Base-by-base conservation (phyloP, 1,140 invertebrate species). In the Thalassaphorura encarpata region DNA sequence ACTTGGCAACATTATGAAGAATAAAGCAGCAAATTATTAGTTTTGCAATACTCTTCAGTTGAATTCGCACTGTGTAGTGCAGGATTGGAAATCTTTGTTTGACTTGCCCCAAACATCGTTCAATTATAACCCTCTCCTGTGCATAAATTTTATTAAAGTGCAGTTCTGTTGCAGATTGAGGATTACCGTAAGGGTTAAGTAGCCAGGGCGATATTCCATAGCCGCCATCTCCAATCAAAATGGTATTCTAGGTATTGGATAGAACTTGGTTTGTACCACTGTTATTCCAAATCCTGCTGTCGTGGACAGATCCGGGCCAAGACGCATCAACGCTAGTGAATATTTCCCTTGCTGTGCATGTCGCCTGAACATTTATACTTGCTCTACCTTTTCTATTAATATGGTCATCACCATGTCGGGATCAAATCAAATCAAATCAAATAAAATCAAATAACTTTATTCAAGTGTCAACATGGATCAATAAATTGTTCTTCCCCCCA, bases 271-370 rank as follows among this genome's bases (percentile, higher is more conserved):
- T 8, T 18, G 8, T 11, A 43, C 8, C 11, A 11, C 8, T 11
- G 18, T 43, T 43, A 6, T 43, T 43, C 52, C 40, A 46, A 28
- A 54, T 54, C 39, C 52, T 11, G n/a, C 8, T 47, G 27, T 54
- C 52, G 31, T 54, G 41, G 11, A 54, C 40, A n/a, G 40, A 46
- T 18, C 52, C 52, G 15, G 52, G 52, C 40, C 52, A 46, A 8
- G 13, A 21, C 5, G 26, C 40, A 47, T 45, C 31, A 2, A 54
- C 42, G 29, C 52, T 54, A 16, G 42, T 54, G 13, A 54, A 54
- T 33, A 13, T 2, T 31, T 54, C 52, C 6, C 3, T 46, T 13
- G 41, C 41, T 29, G 23, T 31, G 26, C 52, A 46, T 13, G 42
- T 54, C 15, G 26, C 52, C 26, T 51, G 51, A n/a, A 58, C 40